A percentile compares a stretch with the other conserved stretches of the same genome.
These are phyloP conservation scores for Pyrochroa serraticornis DNA, from an alignment of 2,888 invertebrate species.

Conservation along the genomic window DNA sequence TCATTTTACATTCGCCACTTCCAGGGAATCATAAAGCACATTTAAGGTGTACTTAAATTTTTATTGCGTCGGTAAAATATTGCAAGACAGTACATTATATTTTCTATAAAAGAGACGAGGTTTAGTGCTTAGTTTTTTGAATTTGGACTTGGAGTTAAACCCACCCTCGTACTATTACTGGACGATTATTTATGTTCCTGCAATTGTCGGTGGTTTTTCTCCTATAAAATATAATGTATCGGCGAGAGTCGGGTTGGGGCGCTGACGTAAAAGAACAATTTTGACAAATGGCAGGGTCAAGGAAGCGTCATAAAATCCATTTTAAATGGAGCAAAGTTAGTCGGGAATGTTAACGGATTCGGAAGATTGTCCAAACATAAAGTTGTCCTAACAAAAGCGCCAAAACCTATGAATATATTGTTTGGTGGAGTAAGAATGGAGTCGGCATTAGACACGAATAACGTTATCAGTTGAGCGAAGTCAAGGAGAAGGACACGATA, in stretches of 20 bases:
- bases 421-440: constrained; percentile 35
- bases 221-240: constrained; percentile 15
- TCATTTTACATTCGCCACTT: constrained; percentile 4
- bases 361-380: constrained; percentile 28
- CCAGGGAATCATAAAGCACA: constrained; percentile 7
- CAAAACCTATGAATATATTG: constrained; percentile 38
- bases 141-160: constrained; percentile 6
- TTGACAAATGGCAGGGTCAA: constrained; percentile 25
- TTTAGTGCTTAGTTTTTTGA: background rate
- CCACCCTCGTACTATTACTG: too few species aligned
- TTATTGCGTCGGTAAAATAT: constrained; percentile 13
- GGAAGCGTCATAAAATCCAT: constrained; percentile 19
- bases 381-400: constrained; percentile 30
- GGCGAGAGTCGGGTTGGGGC: background rate
- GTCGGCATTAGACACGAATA: constrained; percentile 38
- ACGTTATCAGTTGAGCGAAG: constrained; percentile 39
- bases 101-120: constrained; percentile 4
- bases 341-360: constrained; percentile 23
- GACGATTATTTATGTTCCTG: too few species aligned
- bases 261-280: constrained; percentile 9
- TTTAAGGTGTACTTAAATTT: constrained; percentile 1
- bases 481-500: constrained; percentile 42
- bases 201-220: too few species aligned
- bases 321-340: constrained; percentile 20
- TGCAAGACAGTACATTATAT: constrained; percentile 12